Evolutionary conservation across 2,888 invertebrate genomes (phyloP), one percentile per base, ranked within the genome.

Genomic region (Cactoblastis cactorum): DNA sequence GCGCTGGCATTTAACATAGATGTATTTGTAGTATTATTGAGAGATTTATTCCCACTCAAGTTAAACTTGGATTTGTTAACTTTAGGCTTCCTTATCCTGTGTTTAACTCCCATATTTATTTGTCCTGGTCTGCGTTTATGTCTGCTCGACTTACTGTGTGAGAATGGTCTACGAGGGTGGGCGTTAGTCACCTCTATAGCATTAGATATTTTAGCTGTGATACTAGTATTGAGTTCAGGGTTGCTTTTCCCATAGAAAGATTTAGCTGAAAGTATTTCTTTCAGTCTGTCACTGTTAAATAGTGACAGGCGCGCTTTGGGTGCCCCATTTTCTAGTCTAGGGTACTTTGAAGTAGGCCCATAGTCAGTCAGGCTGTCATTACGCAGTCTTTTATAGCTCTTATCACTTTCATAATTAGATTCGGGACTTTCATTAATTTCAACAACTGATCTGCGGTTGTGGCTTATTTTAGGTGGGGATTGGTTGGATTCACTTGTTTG

Each of bases 41-140:
- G 3, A 2, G 65, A 55, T n/a, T 54, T 55, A 24, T 59, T 68
- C 1, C 56, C 53, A 51, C 67, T 68, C 5, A 60, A 50, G 19
- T 50, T 58, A 0, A 63, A 58, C 47, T 78, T 81, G 34, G 59
- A 67, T 54, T 81, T 85, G 28, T 86, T 84, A 0, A 81, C 69
- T 73, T 91, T 94, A 0, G 93, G 93, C 67, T 91, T 93, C 45
- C 88, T 85, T 48, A 94, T 92, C 54, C 88, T 91, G 64, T 94
- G 94, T 52, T 83, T 76, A 0, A 94, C 94, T 0, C 94, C 94
- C 53, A 90, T 80, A 66, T 94, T 94, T n/a, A 94, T 93, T 68
- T 91, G 91, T 0, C 93, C 93, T 8, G 86, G 87, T 46, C 77
- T 80, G 19, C 83, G 80, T 53, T 82, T 71, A 45, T 74, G 65